Evolutionary conservation across 2,113 vertebrate genomes (phyloP).

Genomic region (Euleptes europaea): DNA sequence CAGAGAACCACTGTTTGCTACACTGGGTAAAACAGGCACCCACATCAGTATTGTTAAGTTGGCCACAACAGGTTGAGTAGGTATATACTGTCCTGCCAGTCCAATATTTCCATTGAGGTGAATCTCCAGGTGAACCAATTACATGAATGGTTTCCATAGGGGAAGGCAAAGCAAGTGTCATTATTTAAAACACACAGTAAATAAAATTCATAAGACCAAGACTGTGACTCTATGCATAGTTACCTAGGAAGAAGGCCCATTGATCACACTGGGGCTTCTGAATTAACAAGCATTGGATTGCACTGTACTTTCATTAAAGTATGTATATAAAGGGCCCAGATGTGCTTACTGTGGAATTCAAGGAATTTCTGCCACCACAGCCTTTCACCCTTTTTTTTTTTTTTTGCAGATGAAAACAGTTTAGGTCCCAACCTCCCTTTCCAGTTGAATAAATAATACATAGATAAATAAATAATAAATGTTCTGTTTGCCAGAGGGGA

Average conservation of each 20-base stretch:
- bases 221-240: too few relatives aligned
- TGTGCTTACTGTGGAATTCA: not conserved
- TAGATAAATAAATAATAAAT: too few relatives aligned
- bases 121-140: not conserved
- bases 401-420: not conserved
- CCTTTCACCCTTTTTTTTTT: not conserved
- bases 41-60: too few relatives aligned
- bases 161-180: not conserved
- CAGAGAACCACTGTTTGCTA: too few relatives aligned
- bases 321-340: not conserved
- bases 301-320: not conserved
- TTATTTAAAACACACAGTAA: not conserved
- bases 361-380: too few relatives aligned
- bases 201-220: too few relatives aligned
- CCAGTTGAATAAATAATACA: not conserved
- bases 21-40: too few relatives aligned
- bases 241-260: too few relatives aligned
- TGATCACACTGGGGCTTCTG: too few relatives aligned
- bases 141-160: not conserved
- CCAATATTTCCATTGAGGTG: not conserved
- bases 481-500: not conserved
- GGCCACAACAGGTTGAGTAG: not conserved
- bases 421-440: not conserved
- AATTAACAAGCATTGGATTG: not conserved
- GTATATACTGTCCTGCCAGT: not conserved